Conservation (phyloP, 2,797 vertebrate genomes). For the Melanotaenia parkinsoni region DNA sequence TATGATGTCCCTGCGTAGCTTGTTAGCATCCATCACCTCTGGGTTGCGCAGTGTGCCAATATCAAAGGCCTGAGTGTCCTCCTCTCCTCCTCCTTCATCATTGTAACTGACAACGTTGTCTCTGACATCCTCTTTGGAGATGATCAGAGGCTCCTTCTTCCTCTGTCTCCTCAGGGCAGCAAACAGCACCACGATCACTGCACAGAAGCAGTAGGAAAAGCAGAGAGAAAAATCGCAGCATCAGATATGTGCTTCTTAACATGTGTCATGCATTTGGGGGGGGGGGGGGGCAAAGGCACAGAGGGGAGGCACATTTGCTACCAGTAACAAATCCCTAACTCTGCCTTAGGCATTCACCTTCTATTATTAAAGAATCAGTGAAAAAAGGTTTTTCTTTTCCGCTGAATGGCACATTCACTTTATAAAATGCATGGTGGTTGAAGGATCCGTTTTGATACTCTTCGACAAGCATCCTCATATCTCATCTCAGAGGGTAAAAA, state of each 20-base stretch:
- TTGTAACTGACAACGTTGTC: conserved; percentile 99
- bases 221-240: conserved; percentile 54
- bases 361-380: conserved; percentile 78
- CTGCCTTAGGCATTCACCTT: conserved; percentile 75
- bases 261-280: conserved; percentile 78
- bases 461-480: conserved; percentile 34
- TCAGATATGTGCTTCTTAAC: conserved; percentile 73
- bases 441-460: conserved; percentile 39
- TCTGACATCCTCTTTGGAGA: conserved; percentile 97
- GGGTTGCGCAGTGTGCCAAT: conserved; percentile 96
- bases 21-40: conserved; percentile 93
- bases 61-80: conserved; percentile 99
- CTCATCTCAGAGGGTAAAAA: conserved; percentile 34
- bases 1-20: conserved; percentile 94
- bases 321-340: conserved; percentile 78
- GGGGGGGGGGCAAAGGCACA: conserved; percentile 57
- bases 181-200: conserved; percentile 98
- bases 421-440: conserved; percentile 38
- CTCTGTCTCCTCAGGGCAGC: conserved; percentile 94
- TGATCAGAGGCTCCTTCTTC: conserved; percentile 98
- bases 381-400: conserved; percentile 57
- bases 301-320: conserved; percentile 74
- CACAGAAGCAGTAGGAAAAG: conserved; percentile 51
- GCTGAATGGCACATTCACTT: conserved; percentile 64
- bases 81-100: conserved; percentile 97